Base-by-base conservation (phyloP, 2,888 invertebrate species). In the Ochropleura plecta region DNA sequence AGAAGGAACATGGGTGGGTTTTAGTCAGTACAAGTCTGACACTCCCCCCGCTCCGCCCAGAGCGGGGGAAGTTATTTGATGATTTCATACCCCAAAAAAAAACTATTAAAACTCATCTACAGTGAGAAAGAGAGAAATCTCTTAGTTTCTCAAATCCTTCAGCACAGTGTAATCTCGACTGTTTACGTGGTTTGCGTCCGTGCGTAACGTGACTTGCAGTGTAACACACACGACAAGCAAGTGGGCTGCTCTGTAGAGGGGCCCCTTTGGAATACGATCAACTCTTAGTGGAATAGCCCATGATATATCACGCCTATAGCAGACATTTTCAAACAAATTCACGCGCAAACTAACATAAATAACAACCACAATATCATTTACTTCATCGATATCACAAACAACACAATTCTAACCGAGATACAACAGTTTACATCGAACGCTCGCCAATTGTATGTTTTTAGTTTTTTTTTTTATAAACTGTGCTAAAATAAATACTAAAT, bases 401-500 rank as follows among this genome's bases (percentile, higher is more conserved):
- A n/a, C 3, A 40, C 48, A 64, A 49, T 57, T 71, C 44, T 66
- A 48, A 68, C 46, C 12, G 40, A 80, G 78, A 51, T 64, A 64
- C 44, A 53, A 57, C 66, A 67, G 48, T 64, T 40, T 64, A 64
- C 63, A 60, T 2, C 16, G 20, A 49, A 48, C 51, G 55, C 53
- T 60, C 30, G 81, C 81, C 67, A 74, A 84, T 80, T 70, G 59
- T 65, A 60, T 65, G 40, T 80, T 30, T 30, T 30, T 30, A 30
- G 49, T 57, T 67, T 83, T 53, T 57, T 57, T 63, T 70, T 78
- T 70, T 70, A 74, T 80, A 75, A 51, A 84, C 80, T 14, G 46
- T 10, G 18, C 44, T 48, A 55, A 79, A 40, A 66, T 73, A 79
- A 67, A 83, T 75, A 74, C 20, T 12, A 73, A 59, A 14, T 68